Percentiles rank a stretch among this genome's conserved stretches.
phyloP scores from a whole-genome alignment of 1,140 invertebrate genomes.

The Asobara japonica region DNA sequence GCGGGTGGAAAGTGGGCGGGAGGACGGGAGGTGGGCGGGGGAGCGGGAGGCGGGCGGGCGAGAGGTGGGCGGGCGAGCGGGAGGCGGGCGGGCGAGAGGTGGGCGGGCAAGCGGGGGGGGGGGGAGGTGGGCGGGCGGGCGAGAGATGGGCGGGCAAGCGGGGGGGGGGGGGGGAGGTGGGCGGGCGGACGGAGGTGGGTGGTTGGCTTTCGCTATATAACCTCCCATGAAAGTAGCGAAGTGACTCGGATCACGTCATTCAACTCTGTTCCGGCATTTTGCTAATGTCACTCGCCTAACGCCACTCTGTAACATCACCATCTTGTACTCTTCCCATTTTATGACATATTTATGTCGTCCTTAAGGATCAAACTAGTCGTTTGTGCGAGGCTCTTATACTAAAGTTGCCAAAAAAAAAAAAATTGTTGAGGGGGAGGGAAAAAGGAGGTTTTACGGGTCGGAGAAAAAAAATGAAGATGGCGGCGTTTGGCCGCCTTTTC shows the following conservation, averaged over 20 bases:
- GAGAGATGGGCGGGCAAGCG: too few relatives aligned
- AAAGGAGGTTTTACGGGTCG: not conserved
- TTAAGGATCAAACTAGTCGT: slow-evolving; percentile 17
- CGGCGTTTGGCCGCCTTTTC: not conserved
- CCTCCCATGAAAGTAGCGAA: slow-evolving; percentile 5
- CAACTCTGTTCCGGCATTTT: slow-evolving; percentile 55
- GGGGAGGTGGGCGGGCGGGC: too few relatives aligned
- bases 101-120: too few relatives aligned
- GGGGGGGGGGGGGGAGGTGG: too few relatives aligned
- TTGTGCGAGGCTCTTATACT: not conserved
- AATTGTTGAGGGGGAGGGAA: not conserved
- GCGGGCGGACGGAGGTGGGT: too few relatives aligned
- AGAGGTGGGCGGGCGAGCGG: too few relatives aligned
- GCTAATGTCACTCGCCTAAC: slow-evolving; percentile 55
- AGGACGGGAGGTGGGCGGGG: too few relatives aligned
- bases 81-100: too few relatives aligned
- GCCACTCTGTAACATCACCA: slow-evolving; percentile 39
- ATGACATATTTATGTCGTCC: slow-evolving; percentile 17
- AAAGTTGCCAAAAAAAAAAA: not conserved
- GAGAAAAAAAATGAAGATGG: not conserved
- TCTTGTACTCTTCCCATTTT: not conserved
- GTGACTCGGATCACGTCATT: slow-evolving; percentile 43
- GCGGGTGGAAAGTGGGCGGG: not conserved
- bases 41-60: too few relatives aligned
- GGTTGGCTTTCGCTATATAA: too few relatives aligned